These are phyloP conservation scores for Mustelus asterias DNA, from an alignment of 2,113 vertebrate species.

Conservation along the genomic window DNA sequence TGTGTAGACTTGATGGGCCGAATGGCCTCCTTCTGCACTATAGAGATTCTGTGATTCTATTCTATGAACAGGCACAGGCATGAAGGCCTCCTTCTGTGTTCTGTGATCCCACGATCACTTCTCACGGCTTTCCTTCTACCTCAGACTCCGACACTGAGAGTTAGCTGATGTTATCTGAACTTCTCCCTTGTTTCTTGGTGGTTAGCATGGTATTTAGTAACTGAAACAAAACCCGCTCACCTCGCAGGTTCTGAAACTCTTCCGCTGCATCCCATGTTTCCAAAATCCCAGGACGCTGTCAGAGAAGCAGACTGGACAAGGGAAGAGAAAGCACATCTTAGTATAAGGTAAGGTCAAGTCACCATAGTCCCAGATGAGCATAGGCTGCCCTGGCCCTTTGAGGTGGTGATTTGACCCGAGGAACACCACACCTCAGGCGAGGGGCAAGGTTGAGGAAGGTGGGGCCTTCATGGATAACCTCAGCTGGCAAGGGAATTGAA, in stretches of 20 bases:
- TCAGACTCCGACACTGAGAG: not conserved
- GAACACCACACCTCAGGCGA: too few species aligned
- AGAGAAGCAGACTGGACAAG: slow-evolving; percentile 57
- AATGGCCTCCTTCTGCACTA: too few species aligned
- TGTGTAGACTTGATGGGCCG: too few species aligned
- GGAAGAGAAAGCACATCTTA: not conserved
- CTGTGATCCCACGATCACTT: not conserved
- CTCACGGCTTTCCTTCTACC: not conserved
- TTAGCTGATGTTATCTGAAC: not conserved
- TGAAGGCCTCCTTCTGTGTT: not conserved
- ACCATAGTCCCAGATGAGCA: too few species aligned
- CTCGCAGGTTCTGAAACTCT: slow-evolving; percentile 48
- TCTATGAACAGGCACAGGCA: not conserved
- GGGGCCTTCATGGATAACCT: too few species aligned
- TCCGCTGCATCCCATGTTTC: slow-evolving; percentile 77
- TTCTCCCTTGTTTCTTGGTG: not conserved
- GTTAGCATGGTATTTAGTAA: too few species aligned
- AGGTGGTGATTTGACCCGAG: too few species aligned
- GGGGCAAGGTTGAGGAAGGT: too few species aligned
- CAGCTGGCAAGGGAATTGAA: too few species aligned
- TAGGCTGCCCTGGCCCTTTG: too few species aligned
- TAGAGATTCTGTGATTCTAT: too few species aligned
- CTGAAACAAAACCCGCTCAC: slow-evolving; percentile 38
- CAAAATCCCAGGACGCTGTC: slow-evolving; percentile 69
- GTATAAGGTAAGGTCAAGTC: too few species aligned